Percentiles rank a stretch among this genome's conserved stretches.
Conservation (phyloP, 2,888 invertebrate species). For the Melipona bicolor region DNA sequence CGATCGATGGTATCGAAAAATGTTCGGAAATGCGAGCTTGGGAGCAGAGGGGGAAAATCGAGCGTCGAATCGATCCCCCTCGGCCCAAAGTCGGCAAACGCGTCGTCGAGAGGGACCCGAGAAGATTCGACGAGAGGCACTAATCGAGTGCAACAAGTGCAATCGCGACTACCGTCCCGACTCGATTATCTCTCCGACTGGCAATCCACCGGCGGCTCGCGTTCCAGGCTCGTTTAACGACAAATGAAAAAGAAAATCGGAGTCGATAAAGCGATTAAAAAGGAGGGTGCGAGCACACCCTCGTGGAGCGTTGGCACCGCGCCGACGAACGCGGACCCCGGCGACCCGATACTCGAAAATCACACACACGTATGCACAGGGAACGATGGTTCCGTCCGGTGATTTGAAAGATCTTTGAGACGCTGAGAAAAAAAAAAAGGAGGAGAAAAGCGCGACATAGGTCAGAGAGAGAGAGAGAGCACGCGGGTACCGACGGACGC, state of each 20-base stretch:
- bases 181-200: not conserved
- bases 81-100: not conserved
- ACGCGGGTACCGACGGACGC: too few relatives aligned
- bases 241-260: not conserved
- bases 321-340: not conserved
- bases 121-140: not conserved
- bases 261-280: slow-evolving; percentile 20
- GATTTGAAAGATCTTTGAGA: too few relatives aligned
- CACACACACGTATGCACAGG: not conserved
- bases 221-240: not conserved
- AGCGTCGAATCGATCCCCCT: not conserved
- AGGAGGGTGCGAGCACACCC: too few relatives aligned
- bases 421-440: not conserved
- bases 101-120: too few relatives aligned
- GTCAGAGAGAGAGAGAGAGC: not conserved
- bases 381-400: slow-evolving; percentile 12
- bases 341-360: not conserved
- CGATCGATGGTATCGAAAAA: too few relatives aligned
- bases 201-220: not conserved
- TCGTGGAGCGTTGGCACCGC: slow-evolving; percentile 10
- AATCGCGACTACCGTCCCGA: not conserved
- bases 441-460: not conserved
- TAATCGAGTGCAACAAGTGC: slow-evolving; percentile 28
- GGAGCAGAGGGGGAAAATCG: too few relatives aligned
- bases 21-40: too few relatives aligned